These are phyloP conservation scores for Tamandua tetradactyla DNA, from an alignment of 2,797 vertebrate species.

Conservation along the genomic window DNA sequence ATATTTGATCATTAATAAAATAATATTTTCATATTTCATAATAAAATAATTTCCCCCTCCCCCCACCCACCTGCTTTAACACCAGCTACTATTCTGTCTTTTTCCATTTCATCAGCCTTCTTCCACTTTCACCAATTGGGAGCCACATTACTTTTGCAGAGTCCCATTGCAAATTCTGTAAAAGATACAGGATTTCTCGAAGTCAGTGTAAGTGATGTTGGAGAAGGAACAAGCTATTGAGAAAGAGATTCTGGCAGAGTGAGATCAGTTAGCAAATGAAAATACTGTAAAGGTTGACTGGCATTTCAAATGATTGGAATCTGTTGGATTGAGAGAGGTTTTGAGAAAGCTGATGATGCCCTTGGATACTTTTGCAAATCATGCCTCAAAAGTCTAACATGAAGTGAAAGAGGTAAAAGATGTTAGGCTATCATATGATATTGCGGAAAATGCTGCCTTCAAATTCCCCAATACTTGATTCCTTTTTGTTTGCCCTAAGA, in stretches of 20 bases:
- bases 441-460: neutral
- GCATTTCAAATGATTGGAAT: constrained; percentile 10
- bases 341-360: constrained; percentile 32
- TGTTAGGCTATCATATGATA: neutral
- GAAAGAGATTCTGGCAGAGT: neutral
- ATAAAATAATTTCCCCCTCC: neutral
- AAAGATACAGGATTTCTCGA: neutral
- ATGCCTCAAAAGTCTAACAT: neutral
- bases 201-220: neutral
- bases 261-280: neutral
- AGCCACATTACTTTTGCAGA: neutral
- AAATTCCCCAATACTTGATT: neutral
- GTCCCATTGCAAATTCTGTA: neutral
- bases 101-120: constrained; percentile 1
- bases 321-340: neutral
- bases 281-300: neutral
- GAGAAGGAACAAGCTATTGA: neutral
- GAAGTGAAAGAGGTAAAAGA: neutral
- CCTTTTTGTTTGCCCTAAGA: neutral
- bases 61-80: neutral
- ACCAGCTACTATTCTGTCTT: neutral
- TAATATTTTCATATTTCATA: too few relatives aligned
- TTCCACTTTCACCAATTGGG: neutral
- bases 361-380: neutral
- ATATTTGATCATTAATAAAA: neutral